Percentiles rank a stretch among this genome's conserved stretches.
Evolutionary conservation across 2,888 invertebrate species (phyloP).

Genomic region (Bimastos eiseni): DNA sequence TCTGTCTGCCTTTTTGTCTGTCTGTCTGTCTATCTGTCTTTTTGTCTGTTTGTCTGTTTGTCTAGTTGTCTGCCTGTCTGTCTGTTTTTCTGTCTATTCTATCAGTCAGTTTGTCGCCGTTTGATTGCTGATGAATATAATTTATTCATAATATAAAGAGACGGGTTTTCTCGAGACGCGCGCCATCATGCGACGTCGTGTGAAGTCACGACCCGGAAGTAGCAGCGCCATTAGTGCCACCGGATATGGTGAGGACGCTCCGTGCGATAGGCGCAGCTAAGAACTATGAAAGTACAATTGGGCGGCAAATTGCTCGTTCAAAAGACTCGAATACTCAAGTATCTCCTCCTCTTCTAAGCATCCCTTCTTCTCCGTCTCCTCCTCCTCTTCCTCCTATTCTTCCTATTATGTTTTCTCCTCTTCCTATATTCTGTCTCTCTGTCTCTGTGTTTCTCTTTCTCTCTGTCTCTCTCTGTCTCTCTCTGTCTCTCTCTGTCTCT

Average conservation of each 20-base stretch:
- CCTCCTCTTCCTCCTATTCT: not conserved
- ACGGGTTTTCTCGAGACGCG: not conserved
- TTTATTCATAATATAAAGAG: not conserved
- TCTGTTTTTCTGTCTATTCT: not conserved
- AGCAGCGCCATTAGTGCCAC: not conserved
- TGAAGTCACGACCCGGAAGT: constrained; percentile 13
- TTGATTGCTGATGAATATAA: not conserved
- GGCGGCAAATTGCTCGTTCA: not conserved
- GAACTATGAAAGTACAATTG: not conserved
- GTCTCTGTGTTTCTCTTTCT: no score
- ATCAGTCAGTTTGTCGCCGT: not conserved
- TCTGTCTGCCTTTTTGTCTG: not conserved
- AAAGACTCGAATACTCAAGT: not conserved
- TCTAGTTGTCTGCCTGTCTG: not conserved
- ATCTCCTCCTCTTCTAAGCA: not conserved
- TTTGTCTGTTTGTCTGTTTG: not conserved
- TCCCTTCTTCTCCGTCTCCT: no score
- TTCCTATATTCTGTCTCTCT: no score
- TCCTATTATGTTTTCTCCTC: not conserved
- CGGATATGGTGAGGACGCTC: not conserved
- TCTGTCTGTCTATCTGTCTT: not conserved
- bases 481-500: no score
- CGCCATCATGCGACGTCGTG: not conserved
- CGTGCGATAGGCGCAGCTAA: not conserved
- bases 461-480: no score